phyloP scores from a whole-genome alignment of 2,888 invertebrate species.

The Fissipunctia ypsillon region DNA sequence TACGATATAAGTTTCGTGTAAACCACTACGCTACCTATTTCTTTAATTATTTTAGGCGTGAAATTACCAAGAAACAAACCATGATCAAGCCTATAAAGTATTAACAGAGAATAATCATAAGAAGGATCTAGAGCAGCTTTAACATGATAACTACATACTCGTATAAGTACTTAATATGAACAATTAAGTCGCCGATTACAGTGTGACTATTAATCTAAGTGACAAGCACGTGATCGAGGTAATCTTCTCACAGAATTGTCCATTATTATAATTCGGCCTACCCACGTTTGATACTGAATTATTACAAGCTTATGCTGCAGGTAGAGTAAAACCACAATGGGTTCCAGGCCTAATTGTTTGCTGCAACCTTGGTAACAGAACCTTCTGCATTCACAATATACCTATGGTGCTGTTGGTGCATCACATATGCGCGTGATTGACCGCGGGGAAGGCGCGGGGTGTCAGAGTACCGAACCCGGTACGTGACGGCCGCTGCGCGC shows the following conservation, averaged over 20 bases:
- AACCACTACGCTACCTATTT: background rate
- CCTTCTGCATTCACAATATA: background rate
- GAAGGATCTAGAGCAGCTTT: background rate
- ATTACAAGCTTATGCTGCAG: constrained; percentile 24
- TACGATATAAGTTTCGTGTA: background rate
- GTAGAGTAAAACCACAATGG: background rate
- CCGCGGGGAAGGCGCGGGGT: no score
- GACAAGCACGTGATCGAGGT: constrained; percentile 37
- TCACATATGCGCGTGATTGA: no score
- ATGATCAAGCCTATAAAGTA: no score
- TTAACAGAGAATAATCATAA: background rate
- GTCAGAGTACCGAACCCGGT: no score
- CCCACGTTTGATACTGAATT: constrained; percentile 36
- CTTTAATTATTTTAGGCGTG: background rate
- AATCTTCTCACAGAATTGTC: constrained; percentile 36
- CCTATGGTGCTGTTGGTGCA: no score
- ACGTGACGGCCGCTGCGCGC: no score
- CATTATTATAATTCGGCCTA: constrained; percentile 29
- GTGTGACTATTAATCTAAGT: constrained; percentile 34
- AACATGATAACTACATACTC: constrained; percentile 6
- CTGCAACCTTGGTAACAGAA: background rate
- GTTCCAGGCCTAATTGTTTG: background rate
- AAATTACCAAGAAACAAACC: no score
- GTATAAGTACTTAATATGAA: constrained; percentile 33
- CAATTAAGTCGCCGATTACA: constrained; percentile 45